Conservation (phyloP, 2,797 vertebrate species). For the Typhlichthys subterraneus region DNA sequence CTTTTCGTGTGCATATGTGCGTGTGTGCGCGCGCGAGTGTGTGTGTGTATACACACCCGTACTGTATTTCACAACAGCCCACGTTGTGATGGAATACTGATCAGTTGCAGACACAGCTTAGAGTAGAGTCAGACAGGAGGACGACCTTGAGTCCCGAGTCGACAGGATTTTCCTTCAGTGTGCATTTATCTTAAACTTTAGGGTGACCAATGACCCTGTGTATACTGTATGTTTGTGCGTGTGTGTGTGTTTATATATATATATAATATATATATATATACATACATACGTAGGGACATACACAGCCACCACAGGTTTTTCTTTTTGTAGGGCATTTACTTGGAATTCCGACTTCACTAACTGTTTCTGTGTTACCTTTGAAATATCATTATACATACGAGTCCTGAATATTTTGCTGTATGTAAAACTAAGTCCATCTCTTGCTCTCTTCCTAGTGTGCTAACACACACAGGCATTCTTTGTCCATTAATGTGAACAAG, state of each 20-base stretch:
- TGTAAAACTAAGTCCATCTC: conserved; percentile 5
- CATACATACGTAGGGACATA: conserved; percentile 1
- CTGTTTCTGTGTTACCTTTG: conserved; percentile 47
- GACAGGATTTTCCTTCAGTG: conserved; percentile 26
- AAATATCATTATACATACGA: conserved; percentile 38
- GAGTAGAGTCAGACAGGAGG: conserved; percentile 35
- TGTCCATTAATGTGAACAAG: too few relatives aligned
- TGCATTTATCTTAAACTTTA: conserved; percentile 36
- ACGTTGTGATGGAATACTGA: conserved; percentile 56
- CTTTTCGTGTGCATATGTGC: not conserved
- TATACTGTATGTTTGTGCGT: not conserved
- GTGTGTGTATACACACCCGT: not conserved
- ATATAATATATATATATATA: too few relatives aligned
- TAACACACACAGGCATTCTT: too few relatives aligned
- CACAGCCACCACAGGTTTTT: conserved; percentile 54
- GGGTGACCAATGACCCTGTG: conserved; percentile 28
- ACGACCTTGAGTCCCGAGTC: conserved; percentile 34
- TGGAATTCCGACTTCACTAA: conserved; percentile 41
- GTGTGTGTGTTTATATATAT: too few relatives aligned
- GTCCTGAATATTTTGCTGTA: conserved; percentile 1
- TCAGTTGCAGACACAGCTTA: conserved; percentile 63
- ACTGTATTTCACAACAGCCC: conserved; percentile 46
- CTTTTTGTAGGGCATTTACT: conserved; percentile 37
- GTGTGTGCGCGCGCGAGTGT: not conserved
- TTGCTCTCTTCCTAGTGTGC: not conserved